Conservation (phyloP, 2,888 invertebrate species). For the Cephus spinipes region DNA sequence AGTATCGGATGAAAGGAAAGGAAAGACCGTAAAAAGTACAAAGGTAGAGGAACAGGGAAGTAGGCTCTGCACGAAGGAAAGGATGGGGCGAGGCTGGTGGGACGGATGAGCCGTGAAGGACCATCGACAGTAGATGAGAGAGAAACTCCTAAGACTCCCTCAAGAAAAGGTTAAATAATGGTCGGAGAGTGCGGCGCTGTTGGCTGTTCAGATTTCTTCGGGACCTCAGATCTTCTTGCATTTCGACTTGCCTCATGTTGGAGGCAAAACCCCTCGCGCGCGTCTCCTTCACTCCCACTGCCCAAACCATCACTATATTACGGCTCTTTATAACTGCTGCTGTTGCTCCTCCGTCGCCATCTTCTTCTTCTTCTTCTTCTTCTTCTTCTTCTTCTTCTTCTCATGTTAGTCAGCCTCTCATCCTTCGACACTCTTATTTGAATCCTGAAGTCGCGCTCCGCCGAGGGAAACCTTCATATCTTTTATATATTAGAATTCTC, state of each 20-base stretch:
- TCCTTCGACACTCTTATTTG: slow-evolving; percentile 49
- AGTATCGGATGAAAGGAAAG: neutral
- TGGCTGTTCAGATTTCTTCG: slow-evolving; percentile 65
- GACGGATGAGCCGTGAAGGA: slow-evolving; percentile 37
- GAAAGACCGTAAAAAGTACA: neutral
- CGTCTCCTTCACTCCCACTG: slow-evolving; percentile 12
- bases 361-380: neutral
- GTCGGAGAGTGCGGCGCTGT: slow-evolving; percentile 51
- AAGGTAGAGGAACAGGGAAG: slow-evolving; percentile 8
- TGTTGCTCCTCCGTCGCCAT: slow-evolving; percentile 20
- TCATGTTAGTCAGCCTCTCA: slow-evolving; percentile 27
- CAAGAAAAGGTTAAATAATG: slow-evolving; percentile 63
- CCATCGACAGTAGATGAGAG: slow-evolving; percentile 51
- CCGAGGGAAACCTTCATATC: slow-evolving; percentile 52
- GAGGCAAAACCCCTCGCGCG: slow-evolving; percentile 27
- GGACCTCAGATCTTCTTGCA: slow-evolving; percentile 30
- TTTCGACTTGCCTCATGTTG: slow-evolving; percentile 22
- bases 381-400: neutral
- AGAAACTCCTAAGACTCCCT: slow-evolving; percentile 54
- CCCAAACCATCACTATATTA: too few species aligned
- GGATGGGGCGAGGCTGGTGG: neutral
- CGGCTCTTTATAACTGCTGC: too few species aligned
- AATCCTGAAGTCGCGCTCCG: slow-evolving; percentile 47
- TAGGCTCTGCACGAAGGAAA: neutral
- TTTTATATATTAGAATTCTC: slow-evolving; percentile 64